Evolutionary conservation across 2,113 vertebrate genomes (phyloP), one percentile per base, ranked within the genome.

Genomic region (Cercocebus atys): DNA sequence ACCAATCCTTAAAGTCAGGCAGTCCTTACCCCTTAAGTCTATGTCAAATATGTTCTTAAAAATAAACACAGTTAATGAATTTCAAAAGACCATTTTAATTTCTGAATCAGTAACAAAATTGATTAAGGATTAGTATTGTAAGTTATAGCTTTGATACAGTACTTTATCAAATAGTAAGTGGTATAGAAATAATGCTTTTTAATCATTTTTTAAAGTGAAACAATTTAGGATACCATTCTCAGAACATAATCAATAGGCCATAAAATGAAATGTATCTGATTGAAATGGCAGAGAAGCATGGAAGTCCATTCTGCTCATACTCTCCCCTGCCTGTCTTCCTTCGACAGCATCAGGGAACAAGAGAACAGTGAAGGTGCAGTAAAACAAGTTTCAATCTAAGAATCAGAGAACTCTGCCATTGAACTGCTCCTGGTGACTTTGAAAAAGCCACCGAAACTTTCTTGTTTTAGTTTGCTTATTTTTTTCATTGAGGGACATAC

Each of bases 91-190:
- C 87, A 90, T 64, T 59, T 83, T 90, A 90, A 95, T 64, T 95
- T 96, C 45, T 76, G 43, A 96, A 84, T 57, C 57, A 94, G 43
- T 75, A 84, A n/a, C 6, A 88, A 92, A 84, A 38, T 83, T 61
- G 57, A 87, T 79, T 89, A 80, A 47, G 47, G 11, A 84, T 94
- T 72, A 88, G 27, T 43, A 82, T 50, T 43, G 11, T 70, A 8
- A 92, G 75, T 81, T 75, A 83, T 2, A 79, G 30, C 7, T 83
- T 86, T 22, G 27, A 3, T 23, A 64, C 12, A 59, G 30, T 32
- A 40, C 32, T 87, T 95, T 57, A 70, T 85, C 88, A 79, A 55
- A 80, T 35, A 38, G 43, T 70, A 72, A 70, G 2, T 17, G 75
- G 5, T 16, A 38, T 3, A 72, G 59, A 6, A 75, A 85, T 70